These are phyloP conservation scores for Adoxophyes honmai DNA, from an alignment of 1,140 invertebrate species.

Conservation along the genomic window DNA sequence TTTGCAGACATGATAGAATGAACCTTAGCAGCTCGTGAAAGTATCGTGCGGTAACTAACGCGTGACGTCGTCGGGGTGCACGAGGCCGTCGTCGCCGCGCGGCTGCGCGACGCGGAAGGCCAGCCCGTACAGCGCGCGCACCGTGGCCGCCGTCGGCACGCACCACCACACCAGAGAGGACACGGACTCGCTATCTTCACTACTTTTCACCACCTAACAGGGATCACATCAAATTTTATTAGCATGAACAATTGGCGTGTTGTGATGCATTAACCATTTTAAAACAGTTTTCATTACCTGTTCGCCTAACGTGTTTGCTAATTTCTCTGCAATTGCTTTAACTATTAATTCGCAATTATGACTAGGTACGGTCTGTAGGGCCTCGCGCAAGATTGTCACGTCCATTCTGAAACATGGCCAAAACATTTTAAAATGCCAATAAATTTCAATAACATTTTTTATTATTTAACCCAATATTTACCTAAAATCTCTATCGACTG, in stretches of 20 bases:
- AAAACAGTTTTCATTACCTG: slow-evolving; percentile 51
- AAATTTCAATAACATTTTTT: slow-evolving; percentile 20
- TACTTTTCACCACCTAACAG: slow-evolving; percentile 54
- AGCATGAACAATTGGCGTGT: too few species aligned
- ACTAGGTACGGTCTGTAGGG: slow-evolving; percentile 64
- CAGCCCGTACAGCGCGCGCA: slow-evolving; percentile 61
- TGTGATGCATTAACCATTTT: too few species aligned
- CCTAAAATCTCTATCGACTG: slow-evolving; percentile 60
- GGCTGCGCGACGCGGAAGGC: slow-evolving; percentile 55
- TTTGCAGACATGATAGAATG: too few species aligned
- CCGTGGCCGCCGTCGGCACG: slow-evolving; percentile 58
- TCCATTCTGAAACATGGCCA: slow-evolving; percentile 49
- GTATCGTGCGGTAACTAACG: slow-evolving; percentile 37
- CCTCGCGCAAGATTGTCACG: slow-evolving; percentile 69
- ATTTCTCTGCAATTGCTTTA: slow-evolving; percentile 82
- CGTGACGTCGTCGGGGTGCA: slow-evolving; percentile 69
- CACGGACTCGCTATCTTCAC: slow-evolving; percentile 56
- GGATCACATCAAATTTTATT: too few species aligned
- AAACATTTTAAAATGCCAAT: slow-evolving; percentile 3
- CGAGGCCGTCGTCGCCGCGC: slow-evolving; percentile 34
- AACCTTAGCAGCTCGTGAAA: neutral
- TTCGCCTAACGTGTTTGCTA: slow-evolving; percentile 85
- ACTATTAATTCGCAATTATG: slow-evolving; percentile 71
- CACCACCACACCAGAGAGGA: slow-evolving; percentile 67
- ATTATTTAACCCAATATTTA: too few species aligned